Evolutionary conservation across 2,797 vertebrate genomes (phyloP).

Genomic region (Hapalemur alaotrensis): DNA sequence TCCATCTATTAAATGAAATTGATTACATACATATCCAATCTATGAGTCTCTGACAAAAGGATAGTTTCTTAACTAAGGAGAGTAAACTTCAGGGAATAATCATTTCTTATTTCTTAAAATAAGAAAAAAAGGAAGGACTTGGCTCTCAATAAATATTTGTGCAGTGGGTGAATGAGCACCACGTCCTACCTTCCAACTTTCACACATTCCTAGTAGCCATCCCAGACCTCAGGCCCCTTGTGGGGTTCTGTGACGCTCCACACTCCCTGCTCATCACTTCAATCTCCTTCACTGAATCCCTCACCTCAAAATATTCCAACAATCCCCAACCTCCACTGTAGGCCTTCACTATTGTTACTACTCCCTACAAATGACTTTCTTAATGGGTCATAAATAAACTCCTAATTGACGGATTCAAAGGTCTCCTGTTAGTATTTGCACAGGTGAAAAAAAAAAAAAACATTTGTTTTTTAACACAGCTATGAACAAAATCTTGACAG

Average conservation of each 20-base stretch:
- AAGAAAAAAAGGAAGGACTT: not conserved
- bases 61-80: not conserved
- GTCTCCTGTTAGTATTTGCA: constrained; percentile 29
- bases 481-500: constrained; percentile 58
- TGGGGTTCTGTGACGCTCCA: not conserved
- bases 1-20: not conserved
- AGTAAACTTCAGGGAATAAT: not conserved
- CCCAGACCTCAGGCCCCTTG: not conserved
- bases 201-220: not conserved
- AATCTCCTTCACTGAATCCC: not conserved
- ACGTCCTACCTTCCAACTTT: not conserved
- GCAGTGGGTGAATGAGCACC: not conserved
- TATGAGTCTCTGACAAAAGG: not conserved
- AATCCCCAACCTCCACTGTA: not conserved
- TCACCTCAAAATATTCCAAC: not conserved
- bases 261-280: not conserved
- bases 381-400: constrained; percentile 37
- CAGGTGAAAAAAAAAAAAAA: constrained; percentile 48
- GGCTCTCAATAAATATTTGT: not conserved
- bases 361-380: not conserved
- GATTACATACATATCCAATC: not conserved
- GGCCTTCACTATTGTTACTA: not conserved
- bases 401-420: not conserved
- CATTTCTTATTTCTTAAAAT: not conserved
- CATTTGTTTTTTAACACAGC: constrained; percentile 14